phyloP scores from a whole-genome alignment of 2,888 invertebrate genomes.

The Spodoptera littoralis region DNA sequence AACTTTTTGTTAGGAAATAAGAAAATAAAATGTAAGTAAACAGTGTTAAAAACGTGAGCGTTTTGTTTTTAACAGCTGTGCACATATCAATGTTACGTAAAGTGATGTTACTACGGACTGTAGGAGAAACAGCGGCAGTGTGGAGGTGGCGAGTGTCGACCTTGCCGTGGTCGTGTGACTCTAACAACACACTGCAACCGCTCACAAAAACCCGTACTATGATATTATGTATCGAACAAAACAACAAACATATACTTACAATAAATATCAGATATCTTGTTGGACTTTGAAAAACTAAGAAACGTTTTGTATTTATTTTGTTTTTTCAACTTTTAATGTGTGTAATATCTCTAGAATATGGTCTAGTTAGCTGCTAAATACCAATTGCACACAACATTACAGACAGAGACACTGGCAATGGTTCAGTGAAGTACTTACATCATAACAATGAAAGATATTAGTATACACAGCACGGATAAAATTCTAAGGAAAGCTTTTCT shows the following conservation, averaged over 20 bases:
- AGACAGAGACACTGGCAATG: no score
- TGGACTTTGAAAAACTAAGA: not conserved
- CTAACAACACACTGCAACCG: slow-evolving; percentile 38
- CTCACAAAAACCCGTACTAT: slow-evolving; percentile 29
- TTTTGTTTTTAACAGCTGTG: slow-evolving; percentile 34
- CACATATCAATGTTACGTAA: slow-evolving; percentile 45
- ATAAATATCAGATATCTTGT: not conserved
- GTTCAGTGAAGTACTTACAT: slow-evolving; percentile 3
- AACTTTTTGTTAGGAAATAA: slow-evolving; percentile 15
- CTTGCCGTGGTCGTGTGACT: slow-evolving; percentile 68
- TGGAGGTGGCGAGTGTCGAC: slow-evolving; percentile 63
- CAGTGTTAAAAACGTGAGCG: slow-evolving; percentile 12
- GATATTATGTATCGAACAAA: slow-evolving; percentile 14
- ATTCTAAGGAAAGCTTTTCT: slow-evolving; percentile 6
- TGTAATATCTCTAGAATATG: no score
- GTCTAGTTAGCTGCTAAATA: no score
- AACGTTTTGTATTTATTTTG: no score
- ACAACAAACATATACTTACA: not conserved
- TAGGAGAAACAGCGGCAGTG: slow-evolving; percentile 53
- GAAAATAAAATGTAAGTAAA: slow-evolving; percentile 22
- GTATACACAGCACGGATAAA: slow-evolving; percentile 15
- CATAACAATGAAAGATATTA: slow-evolving; percentile 9
- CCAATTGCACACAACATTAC: no score
- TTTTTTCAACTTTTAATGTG: no score
- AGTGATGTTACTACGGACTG: slow-evolving; percentile 37